Evolutionary conservation across 2,113 vertebrate species (phyloP).

Genomic region (Megaptera novaeangliae): DNA sequence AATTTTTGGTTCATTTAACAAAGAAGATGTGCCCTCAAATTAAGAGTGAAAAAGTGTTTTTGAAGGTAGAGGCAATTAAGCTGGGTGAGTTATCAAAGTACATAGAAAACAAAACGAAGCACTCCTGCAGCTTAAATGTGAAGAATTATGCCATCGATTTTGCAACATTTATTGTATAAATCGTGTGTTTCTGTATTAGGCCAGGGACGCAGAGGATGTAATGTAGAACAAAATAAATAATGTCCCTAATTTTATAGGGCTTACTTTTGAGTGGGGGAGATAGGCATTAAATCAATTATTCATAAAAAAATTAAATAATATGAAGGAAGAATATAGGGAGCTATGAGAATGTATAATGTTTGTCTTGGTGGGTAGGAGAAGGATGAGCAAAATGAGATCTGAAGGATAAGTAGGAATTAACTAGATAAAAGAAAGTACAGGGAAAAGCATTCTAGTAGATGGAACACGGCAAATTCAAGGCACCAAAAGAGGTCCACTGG

Average conservation of each 20-base stretch:
- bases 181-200: neutral
- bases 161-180: neutral
- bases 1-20: neutral
- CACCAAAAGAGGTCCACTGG: neutral
- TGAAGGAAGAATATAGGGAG: neutral
- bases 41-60: constrained; percentile 34
- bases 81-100: neutral
- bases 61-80: constrained; percentile 12
- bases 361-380: neutral
- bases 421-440: neutral
- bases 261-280: neutral
- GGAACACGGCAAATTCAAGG: neutral
- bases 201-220: neutral
- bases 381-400: neutral
- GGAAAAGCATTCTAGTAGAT: neutral
- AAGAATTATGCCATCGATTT: neutral
- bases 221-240: neutral
- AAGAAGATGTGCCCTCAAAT: neutral
- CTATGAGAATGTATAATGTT: neutral
- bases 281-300: neutral
- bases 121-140: neutral
- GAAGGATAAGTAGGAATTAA: neutral
- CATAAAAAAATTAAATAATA: neutral
- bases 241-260: neutral
- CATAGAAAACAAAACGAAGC: neutral